Evolutionary conservation across 2,888 invertebrate species (phyloP), one percentile per base, ranked within the genome.

Genomic region (Tubiluchus corallicola): DNA sequence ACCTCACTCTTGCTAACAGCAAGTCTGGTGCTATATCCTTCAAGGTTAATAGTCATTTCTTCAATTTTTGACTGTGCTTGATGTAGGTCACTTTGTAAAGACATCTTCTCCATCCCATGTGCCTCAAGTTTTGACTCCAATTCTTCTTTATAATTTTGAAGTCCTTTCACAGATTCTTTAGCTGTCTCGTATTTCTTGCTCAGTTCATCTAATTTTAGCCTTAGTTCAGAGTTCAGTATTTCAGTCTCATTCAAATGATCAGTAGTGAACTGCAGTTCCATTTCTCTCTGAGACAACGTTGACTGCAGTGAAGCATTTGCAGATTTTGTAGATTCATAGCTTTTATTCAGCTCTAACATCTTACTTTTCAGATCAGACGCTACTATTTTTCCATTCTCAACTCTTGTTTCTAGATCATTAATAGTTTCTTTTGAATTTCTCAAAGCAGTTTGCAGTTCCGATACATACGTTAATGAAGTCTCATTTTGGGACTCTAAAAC

Each of bases 341-440:
- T 29, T 29, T n/a, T n/a, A n/a, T 29, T 29, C n/a, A 29, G 29
- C n/a, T 29, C 29, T 29, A 29, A n/a, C 29, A 29, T 29, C 29
- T 29, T 29, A 9, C n/a, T n/a, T 29, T 29, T 29, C 9, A 29
- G n/a, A n/a, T 29, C 29, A n/a, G 9, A 9, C 9, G 29, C 29
- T 29, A 29, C 29, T n/a, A 29, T 29, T 29, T 9, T 29, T 29
- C n/a, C n/a, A n/a, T 29, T 29, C n/a, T 29, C 29, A 9, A 29
- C 9, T n/a, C n/a, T 9, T n/a, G 29, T 29, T n/a, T 29, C 29
- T 29, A 29, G n/a, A n/a, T 29, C 29, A 9, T 29, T 29, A 29
- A 9, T 29, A 9, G 9, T 29, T 29, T 29, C 29, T n/a, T 29
- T n/a, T n/a, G n/a, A 29, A 9, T 29, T n/a, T 29, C 29, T 9